Evolutionary conservation across 2,113 vertebrate genomes (phyloP).

Genomic region (Gymnorhina tibicen): DNA sequence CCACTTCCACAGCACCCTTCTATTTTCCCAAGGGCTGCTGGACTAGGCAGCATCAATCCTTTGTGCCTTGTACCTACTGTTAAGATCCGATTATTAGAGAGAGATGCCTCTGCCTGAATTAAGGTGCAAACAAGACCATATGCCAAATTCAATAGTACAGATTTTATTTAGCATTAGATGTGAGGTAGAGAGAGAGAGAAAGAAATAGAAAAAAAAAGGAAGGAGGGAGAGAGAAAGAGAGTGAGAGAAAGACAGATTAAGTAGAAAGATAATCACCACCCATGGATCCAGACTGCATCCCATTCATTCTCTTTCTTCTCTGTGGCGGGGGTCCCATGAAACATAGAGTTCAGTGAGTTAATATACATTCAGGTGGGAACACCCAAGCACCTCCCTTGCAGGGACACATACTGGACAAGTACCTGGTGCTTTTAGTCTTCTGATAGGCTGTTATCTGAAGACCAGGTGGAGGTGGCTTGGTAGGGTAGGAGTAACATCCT

Average conservation of each 20-base stretch:
- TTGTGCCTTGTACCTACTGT: neutral
- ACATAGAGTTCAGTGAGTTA: neutral
- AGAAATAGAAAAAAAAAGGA: neutral
- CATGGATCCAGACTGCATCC: neutral
- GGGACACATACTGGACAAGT: neutral
- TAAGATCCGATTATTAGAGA: neutral
- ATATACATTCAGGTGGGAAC: neutral
- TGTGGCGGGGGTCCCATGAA: neutral
- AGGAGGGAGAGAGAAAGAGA: neutral
- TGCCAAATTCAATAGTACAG: neutral
- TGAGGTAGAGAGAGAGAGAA: neutral
- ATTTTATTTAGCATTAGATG: neutral
- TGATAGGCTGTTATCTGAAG: neutral
- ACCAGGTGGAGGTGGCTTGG: neutral
- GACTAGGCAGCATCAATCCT: neutral
- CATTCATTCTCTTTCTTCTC: neutral
- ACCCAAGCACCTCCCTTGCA: neutral
- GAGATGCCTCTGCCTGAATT: neutral
- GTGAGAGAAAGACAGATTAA: neutral
- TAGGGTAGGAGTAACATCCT: neutral
- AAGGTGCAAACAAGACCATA: neutral
- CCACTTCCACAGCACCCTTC: neutral
- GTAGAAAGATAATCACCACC: neutral
- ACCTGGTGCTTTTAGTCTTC: neutral
- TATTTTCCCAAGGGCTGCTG: neutral